Base-by-base conservation (phyloP, 2,797 vertebrate species). In the Nannoperca obscura region DNA sequence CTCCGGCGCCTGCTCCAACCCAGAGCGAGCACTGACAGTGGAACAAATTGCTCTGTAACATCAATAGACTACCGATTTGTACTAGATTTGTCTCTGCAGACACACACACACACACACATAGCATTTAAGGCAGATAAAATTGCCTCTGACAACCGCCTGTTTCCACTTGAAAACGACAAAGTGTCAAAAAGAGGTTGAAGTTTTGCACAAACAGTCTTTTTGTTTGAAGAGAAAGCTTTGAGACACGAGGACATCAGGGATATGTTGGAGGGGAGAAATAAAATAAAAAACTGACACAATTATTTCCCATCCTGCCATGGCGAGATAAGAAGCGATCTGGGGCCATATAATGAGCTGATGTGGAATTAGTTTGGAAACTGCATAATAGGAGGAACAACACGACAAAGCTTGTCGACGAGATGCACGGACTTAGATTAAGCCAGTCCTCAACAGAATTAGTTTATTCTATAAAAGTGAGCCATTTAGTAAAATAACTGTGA, bases 291-390 rank as follows among this genome's bases (percentile, higher is more conserved):
- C n/a, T 6, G 1, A 55, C 13, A 46, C 58, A 74, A 72, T 69
- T 22, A 82, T 74, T 80, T 86, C 50, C 66, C 34, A 49, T 80
- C 70, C 77, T 87, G 86, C 62, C 40, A 24, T 14, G 8, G 50
- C 12, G 74, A 69, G 88, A 91, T 89, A 90, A 91, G 83, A 55
- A 27, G 65, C 2, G 38, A 82, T 87, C 62, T 53, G n/a, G 55
- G 58, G 58, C 63, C 72, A 50, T 69, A 67, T 91, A 85, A 89
- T 89, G 74, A 89, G 83, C 74, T 86, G 83, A 80, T 78, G 81
- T 67, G 72, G 84, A 86, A 86, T 90, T 83, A 86, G 74, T 83
- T 67, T 68, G 54, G 61, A 61, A 67, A 36, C 30, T 1, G 7
- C 44, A 78, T 55, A 67, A 71, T 76, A 36, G 34, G 59, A 67